These are phyloP conservation scores for Patella ulyssiponensis DNA, from an alignment of 2,888 invertebrate species.

Conservation along the genomic window DNA sequence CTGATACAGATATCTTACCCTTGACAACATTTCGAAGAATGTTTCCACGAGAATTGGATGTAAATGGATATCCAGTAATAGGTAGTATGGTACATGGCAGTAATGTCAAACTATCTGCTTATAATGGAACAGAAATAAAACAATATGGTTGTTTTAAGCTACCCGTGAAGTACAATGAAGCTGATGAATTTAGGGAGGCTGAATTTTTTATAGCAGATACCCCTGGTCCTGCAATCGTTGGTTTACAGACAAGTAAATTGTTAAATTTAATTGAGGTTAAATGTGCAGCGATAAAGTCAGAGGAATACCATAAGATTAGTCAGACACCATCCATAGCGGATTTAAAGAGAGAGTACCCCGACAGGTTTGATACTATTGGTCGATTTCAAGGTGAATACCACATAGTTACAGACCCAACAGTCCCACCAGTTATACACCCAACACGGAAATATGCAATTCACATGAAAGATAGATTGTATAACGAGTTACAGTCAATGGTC, in stretches of 20 bases:
- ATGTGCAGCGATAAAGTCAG: not conserved
- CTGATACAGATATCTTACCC: not conserved
- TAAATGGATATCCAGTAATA: not conserved
- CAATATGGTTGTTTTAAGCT: not conserved
- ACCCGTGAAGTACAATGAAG: not conserved
- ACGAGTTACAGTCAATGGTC: not conserved
- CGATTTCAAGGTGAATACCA: not conserved
- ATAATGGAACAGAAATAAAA: not conserved
- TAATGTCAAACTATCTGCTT: not conserved
- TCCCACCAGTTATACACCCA: not conserved
- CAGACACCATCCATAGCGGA: not conserved
- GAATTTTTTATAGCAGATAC: not conserved
- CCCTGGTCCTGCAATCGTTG: not conserved
- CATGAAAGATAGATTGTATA: not conserved
- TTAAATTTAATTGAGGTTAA: not conserved
- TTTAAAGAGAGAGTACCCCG: not conserved
- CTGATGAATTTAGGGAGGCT: not conserved
- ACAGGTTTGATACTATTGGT: not conserved
- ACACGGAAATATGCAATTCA: conserved; percentile 1
- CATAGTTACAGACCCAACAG: not conserved
- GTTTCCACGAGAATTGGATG: not conserved
- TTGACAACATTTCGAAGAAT: conserved; percentile 2
- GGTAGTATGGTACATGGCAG: not conserved
- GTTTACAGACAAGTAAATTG: not conserved
- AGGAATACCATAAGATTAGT: not conserved